Evolutionary conservation across 2,888 invertebrate genomes (phyloP).

Genomic region (Cantharis lateralis): DNA sequence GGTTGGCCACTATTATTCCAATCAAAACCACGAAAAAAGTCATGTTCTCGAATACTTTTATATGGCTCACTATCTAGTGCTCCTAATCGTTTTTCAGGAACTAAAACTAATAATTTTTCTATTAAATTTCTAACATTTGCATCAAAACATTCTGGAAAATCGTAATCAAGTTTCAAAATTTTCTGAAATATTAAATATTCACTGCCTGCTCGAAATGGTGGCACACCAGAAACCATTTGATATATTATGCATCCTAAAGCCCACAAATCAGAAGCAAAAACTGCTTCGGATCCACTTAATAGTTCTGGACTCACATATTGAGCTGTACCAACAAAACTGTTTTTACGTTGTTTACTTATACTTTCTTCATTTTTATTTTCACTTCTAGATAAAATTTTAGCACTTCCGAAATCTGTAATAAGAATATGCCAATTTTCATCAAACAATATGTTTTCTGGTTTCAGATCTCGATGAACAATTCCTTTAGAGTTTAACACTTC

Average conservation of each 20-base stretch:
- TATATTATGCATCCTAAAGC: constrained; percentile 95
- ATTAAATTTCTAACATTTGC: constrained; percentile 86
- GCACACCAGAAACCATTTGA: constrained; percentile 93
- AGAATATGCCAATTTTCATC: constrained; percentile 95
- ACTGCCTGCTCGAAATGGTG: constrained; percentile 89
- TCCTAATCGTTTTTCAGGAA: constrained; percentile 81
- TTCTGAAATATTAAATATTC: constrained; percentile 97
- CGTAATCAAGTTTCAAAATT: constrained; percentile 87
- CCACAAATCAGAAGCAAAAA: constrained; percentile 91
- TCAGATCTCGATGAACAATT: constrained; percentile 94
- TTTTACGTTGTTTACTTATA: constrained; percentile 64
- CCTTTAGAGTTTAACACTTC: constrained; percentile 88
- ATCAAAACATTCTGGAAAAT: constrained; percentile 91
- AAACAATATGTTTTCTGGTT: constrained; percentile 96
- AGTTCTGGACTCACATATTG: constrained; percentile 99
- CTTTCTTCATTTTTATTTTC: constrained; percentile 42
- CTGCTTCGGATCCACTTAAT: constrained; percentile 73
- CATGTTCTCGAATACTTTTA: constrained; percentile 81
- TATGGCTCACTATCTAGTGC: constrained; percentile 77
- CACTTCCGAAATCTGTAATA: constrained; percentile 90
- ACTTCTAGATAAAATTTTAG: constrained; percentile 36
- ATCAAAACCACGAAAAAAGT: constrained; percentile 82
- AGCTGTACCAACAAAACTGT: constrained; percentile 97
- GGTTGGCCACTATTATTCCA: constrained; percentile 84
- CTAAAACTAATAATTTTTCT: constrained; percentile 79